Conservation (phyloP, 1,140 invertebrate genomes). For the Triops longicaudatus region DNA sequence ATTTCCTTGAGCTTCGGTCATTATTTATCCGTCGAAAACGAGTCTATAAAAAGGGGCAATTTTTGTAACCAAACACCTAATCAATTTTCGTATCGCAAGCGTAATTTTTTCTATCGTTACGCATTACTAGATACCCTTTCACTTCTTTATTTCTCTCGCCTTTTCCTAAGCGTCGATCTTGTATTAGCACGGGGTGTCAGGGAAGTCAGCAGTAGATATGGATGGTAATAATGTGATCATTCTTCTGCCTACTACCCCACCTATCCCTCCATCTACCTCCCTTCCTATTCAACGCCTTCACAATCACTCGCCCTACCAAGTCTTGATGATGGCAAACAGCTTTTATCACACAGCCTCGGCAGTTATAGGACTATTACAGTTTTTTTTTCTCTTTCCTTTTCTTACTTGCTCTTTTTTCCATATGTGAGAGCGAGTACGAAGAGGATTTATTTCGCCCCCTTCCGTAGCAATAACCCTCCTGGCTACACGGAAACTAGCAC, state of each 20-base stretch:
- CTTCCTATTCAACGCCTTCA: neutral
- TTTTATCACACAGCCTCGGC: constrained; percentile 1
- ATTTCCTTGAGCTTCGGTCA: no score
- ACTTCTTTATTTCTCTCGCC: no score
- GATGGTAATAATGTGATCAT: neutral
- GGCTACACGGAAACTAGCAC: neutral
- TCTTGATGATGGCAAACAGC: constrained; percentile 7
- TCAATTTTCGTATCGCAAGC: no score
- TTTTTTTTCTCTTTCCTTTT: neutral
- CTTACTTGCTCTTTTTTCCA: neutral
- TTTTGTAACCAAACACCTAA: no score
- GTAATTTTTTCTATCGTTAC: no score
- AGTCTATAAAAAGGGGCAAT: no score
- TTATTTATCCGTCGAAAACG: no score
- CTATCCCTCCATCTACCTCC: no score
- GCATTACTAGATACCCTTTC: no score
- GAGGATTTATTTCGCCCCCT: constrained; percentile 2
- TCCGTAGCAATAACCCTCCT: neutral
- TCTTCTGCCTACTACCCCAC: neutral
- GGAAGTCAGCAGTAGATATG: neutral
- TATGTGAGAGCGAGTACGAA: neutral
- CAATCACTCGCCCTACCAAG: constrained; percentile 5
- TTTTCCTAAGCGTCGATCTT: no score
- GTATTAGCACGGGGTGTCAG: no score
- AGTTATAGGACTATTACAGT: neutral